Percentiles rank a stretch among this genome's conserved stretches.
Conservation (phyloP, 2,113 vertebrate species). For the Bufo bufo region DNA sequence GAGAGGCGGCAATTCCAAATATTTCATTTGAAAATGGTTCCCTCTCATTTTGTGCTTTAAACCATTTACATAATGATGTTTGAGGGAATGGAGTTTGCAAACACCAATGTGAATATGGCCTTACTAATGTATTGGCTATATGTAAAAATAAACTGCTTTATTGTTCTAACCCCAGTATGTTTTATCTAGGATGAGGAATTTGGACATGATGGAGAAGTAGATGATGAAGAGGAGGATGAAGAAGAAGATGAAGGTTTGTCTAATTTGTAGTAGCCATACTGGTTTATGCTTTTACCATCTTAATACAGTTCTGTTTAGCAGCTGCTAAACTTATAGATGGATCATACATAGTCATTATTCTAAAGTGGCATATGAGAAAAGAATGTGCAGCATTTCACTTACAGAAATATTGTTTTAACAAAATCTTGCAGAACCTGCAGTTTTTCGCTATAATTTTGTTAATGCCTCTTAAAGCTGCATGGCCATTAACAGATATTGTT, state of each 20-base stretch:
- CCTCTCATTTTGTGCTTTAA: not conserved
- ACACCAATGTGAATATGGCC: not conserved
- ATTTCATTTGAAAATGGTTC: not conserved
- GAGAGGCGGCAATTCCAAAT: not conserved
- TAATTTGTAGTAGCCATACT: not conserved
- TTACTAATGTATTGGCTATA: not conserved
- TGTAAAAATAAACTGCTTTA: not conserved
- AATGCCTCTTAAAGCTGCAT: no score
- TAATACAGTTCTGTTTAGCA: no score
- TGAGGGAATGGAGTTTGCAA: not conserved
- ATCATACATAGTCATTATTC: no score
- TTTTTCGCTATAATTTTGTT: no score
- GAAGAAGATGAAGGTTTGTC: conserved; percentile 82
- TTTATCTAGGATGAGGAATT: conserved; percentile 81
- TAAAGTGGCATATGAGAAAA: no score
- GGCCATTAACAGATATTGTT: no score
- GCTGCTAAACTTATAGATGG: no score
- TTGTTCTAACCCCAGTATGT: not conserved
- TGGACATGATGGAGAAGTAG: conserved; percentile 79
- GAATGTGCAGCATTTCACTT: no score
- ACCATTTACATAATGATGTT: no score
- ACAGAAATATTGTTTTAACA: no score
- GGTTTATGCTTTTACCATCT: no score
- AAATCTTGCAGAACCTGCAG: no score
- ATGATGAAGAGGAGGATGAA: conserved; percentile 80